These are phyloP conservation scores for Drepana arcuata DNA, from an alignment of 1,140 invertebrate genomes.

Conservation along the genomic window DNA sequence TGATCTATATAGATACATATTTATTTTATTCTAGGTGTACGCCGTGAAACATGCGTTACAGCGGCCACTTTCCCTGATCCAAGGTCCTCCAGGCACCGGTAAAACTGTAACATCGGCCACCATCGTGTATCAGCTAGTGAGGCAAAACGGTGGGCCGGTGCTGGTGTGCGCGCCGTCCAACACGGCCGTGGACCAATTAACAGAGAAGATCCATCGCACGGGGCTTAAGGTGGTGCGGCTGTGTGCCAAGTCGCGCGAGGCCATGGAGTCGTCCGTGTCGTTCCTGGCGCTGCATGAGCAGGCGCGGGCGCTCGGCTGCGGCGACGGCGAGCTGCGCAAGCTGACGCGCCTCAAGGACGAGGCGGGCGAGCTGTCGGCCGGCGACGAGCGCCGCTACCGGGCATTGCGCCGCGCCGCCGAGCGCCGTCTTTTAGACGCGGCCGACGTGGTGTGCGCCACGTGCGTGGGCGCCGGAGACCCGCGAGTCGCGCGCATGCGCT, in stretches of 20 bases:
- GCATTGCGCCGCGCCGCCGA: conserved; percentile 94
- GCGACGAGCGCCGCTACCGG: conserved; percentile 96
- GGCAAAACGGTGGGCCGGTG: conserved; percentile 94
- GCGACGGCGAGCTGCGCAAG: conserved; percentile 92
- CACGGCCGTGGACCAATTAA: conserved; percentile 98
- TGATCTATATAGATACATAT: too few species aligned
- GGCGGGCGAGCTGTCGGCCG: conserved; percentile 93
- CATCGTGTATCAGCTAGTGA: conserved; percentile 98
- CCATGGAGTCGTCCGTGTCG: conserved; percentile 97
- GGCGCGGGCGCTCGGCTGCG: conserved; percentile 92
- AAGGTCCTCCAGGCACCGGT: conserved; percentile 95
- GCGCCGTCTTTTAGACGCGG: conserved; percentile 92
- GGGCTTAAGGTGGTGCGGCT: conserved; percentile 97
- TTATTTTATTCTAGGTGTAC: conserved; percentile 79
- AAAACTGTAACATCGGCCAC: conserved; percentile 99
- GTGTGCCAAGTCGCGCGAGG: conserved; percentile 98
- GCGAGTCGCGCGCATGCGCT: conserved; percentile 90
- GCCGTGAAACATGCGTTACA: conserved; percentile 99
- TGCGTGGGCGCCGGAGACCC: conserved; percentile 99
- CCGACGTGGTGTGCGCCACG: conserved; percentile 99
- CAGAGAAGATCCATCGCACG: conserved; percentile 98
- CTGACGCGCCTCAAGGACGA: conserved; percentile 98
- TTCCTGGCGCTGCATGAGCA: conserved; percentile 98
- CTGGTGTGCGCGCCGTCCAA: conserved; percentile 99
- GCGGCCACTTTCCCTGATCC: conserved; percentile 96